Conservation (phyloP, 2,888 invertebrate genomes). For the Osmoderma eremita region DNA sequence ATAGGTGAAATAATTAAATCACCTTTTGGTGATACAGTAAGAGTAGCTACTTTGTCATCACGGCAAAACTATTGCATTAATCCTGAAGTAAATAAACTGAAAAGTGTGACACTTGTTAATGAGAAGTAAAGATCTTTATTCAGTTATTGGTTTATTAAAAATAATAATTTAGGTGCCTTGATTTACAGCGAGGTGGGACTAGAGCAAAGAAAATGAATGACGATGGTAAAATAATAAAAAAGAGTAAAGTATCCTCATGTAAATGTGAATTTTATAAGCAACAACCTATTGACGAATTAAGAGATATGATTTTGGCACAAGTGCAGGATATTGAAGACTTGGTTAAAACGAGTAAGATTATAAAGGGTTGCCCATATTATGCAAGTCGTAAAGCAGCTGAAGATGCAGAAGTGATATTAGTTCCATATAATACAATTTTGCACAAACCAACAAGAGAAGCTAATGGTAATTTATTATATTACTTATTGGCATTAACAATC, state of each 20-base stretch:
- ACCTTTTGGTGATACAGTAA: constrained; percentile 74
- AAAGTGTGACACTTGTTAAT: constrained; percentile 84
- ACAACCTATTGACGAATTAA: constrained; percentile 70
- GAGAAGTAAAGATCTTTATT: constrained; percentile 71
- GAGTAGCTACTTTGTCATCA: constrained; percentile 88
- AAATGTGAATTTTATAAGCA: constrained; percentile 78
- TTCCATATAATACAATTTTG: constrained; percentile 83
- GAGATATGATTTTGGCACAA: constrained; percentile 73
- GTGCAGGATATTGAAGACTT: constrained; percentile 91
- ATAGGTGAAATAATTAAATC: constrained; percentile 91
- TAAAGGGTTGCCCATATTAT: constrained; percentile 94
- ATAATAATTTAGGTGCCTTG: constrained; percentile 72
- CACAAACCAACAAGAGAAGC: constrained; percentile 81
- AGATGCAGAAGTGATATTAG: constrained; percentile 83
- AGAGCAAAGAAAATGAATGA: constrained; percentile 68
- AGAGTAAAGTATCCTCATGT: constrained; percentile 67
- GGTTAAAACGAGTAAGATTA: constrained; percentile 72
- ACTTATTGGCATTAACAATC: no score
- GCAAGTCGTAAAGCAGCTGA: constrained; percentile 83
- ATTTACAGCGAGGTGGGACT: constrained; percentile 75
- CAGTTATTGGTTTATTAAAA: constrained; percentile 13
- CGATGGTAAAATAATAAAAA: constrained; percentile 73
- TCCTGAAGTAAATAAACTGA: constrained; percentile 76
- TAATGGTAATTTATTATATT: constrained; percentile 68
- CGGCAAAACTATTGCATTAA: constrained; percentile 93